Evolutionary conservation across 2,797 vertebrate species (phyloP).

Genomic region (Xenops minutus): DNA sequence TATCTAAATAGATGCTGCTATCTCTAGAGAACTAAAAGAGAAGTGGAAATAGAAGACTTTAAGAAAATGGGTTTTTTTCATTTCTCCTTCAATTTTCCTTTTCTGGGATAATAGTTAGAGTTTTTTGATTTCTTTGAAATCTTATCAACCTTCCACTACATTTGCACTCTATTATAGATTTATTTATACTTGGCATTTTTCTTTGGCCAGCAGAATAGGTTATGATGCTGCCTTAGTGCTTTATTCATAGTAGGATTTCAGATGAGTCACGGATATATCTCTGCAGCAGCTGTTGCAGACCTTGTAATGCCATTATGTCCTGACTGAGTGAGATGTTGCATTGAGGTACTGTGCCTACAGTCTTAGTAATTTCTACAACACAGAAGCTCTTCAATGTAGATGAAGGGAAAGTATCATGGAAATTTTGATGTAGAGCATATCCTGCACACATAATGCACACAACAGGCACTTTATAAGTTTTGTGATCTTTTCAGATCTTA

Average conservation of each 20-base stretch:
- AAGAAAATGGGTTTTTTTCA: not conserved
- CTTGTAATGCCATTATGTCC: slow-evolving; percentile 49
- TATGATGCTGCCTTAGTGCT: slow-evolving; percentile 28
- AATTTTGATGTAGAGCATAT: not conserved
- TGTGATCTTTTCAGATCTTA: not conserved
- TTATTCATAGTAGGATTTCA: slow-evolving; percentile 50
- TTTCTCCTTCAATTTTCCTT: not conserved
- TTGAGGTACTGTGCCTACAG: not conserved
- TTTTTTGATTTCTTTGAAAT: not conserved
- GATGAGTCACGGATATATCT: slow-evolving; percentile 50
- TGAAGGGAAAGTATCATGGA: not conserved
- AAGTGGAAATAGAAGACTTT: not conserved
- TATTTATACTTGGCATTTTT: slow-evolving; percentile 38
- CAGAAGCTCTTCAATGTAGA: not conserved
- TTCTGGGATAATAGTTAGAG: not conserved
- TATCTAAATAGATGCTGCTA: not conserved
- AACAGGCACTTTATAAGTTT: not conserved
- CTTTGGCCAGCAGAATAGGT: not conserved
- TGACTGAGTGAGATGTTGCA: not conserved
- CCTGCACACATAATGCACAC: not conserved
- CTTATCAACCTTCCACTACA: not conserved
- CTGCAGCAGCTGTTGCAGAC: slow-evolving; percentile 57
- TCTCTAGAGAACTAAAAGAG: not conserved
- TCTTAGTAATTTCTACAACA: not conserved
- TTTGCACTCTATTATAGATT: not conserved